A percentile compares a stretch with the other conserved stretches of the same genome.
phyloP scores from a whole-genome alignment of 2,113 vertebrate genomes.

The Coturnix japonica region DNA sequence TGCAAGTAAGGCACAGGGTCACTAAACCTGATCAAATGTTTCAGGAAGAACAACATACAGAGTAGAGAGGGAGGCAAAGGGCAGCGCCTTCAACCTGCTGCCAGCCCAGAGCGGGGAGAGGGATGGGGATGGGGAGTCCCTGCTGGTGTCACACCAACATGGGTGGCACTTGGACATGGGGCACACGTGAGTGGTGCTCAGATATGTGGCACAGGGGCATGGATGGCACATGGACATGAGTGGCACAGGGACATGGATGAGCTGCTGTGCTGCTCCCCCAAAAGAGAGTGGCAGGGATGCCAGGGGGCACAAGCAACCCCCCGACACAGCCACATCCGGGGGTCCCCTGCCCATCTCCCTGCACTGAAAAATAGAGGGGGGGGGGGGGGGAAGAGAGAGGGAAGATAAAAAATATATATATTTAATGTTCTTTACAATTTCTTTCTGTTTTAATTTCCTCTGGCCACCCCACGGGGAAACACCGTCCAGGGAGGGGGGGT shows the following conservation, averaged over 20 bases:
- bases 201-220: neutral
- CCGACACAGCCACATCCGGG: too few relatives aligned
- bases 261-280: too few relatives aligned
- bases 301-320: too few relatives aligned
- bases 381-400: too few relatives aligned
- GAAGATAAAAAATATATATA: too few relatives aligned
- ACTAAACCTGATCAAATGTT: conserved; percentile 25
- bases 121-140: neutral
- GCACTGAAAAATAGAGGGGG: too few relatives aligned
- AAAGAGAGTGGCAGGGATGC: too few relatives aligned
- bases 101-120: neutral
- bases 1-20: neutral
- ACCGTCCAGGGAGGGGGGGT: neutral
- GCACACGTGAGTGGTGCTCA: neutral
- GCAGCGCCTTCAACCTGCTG: neutral
- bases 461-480: neutral
- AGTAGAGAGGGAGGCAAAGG: neutral
- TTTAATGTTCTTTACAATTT: neutral
- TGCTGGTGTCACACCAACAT: neutral
- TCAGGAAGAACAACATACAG: neutral
- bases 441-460: too few relatives aligned
- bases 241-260: neutral
- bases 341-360: too few relatives aligned
- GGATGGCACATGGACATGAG: neutral
- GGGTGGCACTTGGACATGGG: neutral